phyloP scores from a whole-genome alignment of 92 coral and sea anemone species.

The Anthopleura xanthogrammica region DNA sequence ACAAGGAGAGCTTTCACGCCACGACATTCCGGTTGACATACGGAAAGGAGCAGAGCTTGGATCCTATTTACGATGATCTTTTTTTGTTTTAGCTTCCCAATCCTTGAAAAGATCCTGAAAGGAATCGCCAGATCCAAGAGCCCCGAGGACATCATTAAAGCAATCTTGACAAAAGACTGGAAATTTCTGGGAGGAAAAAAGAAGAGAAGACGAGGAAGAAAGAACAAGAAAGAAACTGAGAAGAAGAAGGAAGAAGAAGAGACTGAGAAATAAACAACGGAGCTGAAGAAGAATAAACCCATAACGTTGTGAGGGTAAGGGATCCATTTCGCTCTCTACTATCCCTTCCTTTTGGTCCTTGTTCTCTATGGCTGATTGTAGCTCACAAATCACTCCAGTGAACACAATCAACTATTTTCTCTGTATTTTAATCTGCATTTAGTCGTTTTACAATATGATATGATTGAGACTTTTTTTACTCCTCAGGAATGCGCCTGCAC shows the following conservation, averaged over 20 bases:
- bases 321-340: too few species aligned
- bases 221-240: background rate
- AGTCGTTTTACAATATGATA: too few species aligned
- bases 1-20: too few species aligned
- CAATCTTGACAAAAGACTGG: slow-evolving; percentile 12
- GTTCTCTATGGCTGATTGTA: too few species aligned
- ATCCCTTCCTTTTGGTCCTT: too few species aligned
- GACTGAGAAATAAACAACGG: background rate
- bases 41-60: background rate
- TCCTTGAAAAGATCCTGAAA: slow-evolving; percentile 17
- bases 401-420: too few species aligned
- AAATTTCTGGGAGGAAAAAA: background rate
- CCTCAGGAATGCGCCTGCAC: background rate
- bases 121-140: slow-evolving; percentile 28
- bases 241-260: slow-evolving; percentile 15
- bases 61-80: background rate
- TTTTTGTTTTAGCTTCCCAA: slow-evolving; percentile 5
- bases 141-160: slow-evolving; percentile 28
- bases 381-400: too few species aligned
- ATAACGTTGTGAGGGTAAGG: too few species aligned
- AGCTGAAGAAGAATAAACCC: background rate
- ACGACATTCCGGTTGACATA: background rate
- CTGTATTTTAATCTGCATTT: background rate
- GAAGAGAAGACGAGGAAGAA: slow-evolving; percentile 1
- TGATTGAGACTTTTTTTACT: background rate